Percentiles rank a stretch among this genome's conserved stretches.
phyloP scores from a whole-genome alignment of 2,888 invertebrate species.

The Leptinotarsa haldemani region DNA sequence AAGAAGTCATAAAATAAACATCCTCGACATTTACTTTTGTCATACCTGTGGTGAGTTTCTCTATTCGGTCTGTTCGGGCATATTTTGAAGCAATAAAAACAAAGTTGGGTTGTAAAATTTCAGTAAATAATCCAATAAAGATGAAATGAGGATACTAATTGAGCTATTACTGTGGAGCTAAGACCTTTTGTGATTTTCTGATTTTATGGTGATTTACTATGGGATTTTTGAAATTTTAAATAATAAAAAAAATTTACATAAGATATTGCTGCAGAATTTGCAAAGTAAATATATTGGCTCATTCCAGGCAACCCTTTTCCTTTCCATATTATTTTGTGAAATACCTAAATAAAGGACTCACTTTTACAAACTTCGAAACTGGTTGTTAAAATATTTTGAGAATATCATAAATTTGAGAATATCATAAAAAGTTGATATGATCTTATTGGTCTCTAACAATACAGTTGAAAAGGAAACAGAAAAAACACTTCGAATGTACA shows the following conservation, averaged over 20 bases:
- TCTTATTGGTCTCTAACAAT: too few species aligned
- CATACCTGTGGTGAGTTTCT: slow-evolving; percentile 34
- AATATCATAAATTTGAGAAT: too few species aligned
- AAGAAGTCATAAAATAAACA: slow-evolving; percentile 33
- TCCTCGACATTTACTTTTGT: slow-evolving; percentile 31
- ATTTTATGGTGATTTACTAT: slow-evolving; percentile 20
- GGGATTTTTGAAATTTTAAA: background rate
- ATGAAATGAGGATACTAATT: slow-evolving; percentile 14
- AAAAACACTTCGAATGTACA: too few species aligned
- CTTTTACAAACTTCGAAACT: too few species aligned
- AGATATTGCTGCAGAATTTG: background rate
- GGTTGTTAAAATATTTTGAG: too few species aligned
- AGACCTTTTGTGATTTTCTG: background rate
- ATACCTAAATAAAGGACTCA: too few species aligned
- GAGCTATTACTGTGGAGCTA: background rate
- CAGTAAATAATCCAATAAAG: slow-evolving; percentile 21
- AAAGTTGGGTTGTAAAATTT: slow-evolving; percentile 16
- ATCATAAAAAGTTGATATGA: too few species aligned
- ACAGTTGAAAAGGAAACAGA: too few species aligned
- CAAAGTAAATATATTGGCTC: background rate
- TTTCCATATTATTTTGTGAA: background rate
- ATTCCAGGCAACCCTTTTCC: background rate
- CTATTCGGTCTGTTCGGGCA: slow-evolving; percentile 20
- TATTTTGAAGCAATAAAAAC: slow-evolving; percentile 29
- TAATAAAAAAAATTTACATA: background rate